A percentile compares a stretch with the other conserved stretches of the same genome.
Conservation (phyloP, 2,797 vertebrate genomes). For the Sylvilagus floridanus region DNA sequence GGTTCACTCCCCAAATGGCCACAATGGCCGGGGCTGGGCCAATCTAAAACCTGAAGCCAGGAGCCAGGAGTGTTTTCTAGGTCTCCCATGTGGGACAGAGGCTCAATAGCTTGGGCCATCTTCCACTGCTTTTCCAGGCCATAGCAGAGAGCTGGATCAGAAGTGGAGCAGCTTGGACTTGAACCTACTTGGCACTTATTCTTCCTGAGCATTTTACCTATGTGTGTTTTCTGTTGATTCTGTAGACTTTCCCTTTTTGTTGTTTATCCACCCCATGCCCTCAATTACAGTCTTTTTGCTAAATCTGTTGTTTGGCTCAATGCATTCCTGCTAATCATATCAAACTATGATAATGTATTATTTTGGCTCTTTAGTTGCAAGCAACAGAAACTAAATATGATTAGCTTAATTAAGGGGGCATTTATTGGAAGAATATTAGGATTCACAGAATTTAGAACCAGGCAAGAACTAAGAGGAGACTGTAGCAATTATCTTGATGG, state of each 20-base stretch:
- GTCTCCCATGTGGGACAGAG: too few species aligned
- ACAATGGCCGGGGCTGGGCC: too few species aligned
- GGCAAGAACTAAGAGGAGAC: background rate
- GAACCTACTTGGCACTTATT: background rate
- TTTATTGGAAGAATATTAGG: background rate
- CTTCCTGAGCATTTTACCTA: background rate
- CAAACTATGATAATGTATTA: background rate
- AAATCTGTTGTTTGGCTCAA: background rate
- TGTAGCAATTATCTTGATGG: background rate
- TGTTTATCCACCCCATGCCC: background rate
- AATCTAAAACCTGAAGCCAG: too few species aligned
- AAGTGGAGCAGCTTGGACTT: too few species aligned
- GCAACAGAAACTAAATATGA: background rate
- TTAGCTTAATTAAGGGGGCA: background rate
- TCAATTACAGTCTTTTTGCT: background rate
- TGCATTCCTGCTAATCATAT: background rate
- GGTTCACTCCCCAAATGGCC: too few species aligned
- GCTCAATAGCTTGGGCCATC: too few species aligned
- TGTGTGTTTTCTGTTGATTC: background rate
- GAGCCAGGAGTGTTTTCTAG: too few species aligned
- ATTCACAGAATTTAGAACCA: background rate
- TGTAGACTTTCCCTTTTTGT: background rate
- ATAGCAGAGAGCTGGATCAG: too few species aligned
- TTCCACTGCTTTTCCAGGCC: too few species aligned
- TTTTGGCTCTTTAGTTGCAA: background rate